Evolutionary conservation across 2,797 vertebrate genomes (phyloP), one percentile per base, ranked within the genome.

Genomic region (Cynopterus sphinx): DNA sequence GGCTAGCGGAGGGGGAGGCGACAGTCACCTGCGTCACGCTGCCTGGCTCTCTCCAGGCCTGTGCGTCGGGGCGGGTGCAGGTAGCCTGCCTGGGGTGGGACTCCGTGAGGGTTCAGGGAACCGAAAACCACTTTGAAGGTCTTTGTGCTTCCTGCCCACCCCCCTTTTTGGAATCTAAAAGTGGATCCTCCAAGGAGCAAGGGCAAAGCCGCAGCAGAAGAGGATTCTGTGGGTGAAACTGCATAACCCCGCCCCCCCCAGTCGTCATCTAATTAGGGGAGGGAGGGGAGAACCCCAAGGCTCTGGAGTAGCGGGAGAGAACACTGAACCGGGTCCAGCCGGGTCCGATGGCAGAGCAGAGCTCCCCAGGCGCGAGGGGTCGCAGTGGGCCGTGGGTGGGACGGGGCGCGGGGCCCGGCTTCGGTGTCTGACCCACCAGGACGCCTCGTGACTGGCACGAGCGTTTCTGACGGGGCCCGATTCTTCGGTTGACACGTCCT

Each of bases 241-340:
- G 43, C 46, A 55, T 68, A 55, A 33, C 90, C 86, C 19, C 36
- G 77, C 53, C 84, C 57, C 84, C 95, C 75, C 85, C 33, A 33
- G 70, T 82, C 90, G 95, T 97, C 94, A 96, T 86, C 78, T 94
- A 91, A 88, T 97, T 95, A 96, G 43, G 90, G 78, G 51, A 96
- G 67, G 24, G 92, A 86, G 4, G 68, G 68, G 71, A 73, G 51
- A n/a, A n/a, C 46, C 61, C 70, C 28, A 24, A 55, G 68, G 88
- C 84, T 97, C 98, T 95, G 94, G 97, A 97, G 96, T 96, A 96
- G 86, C 90, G 51, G 73, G 68, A 79, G 79, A 79, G 94, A 55
- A 33, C 39, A n/a, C 28, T 57, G 68, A 57, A 31, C 36, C 7
- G 24, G 68, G 82, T 93, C 87, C 68, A 85, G 87, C 91, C 85